Evolutionary conservation across 92 coral and sea anemone genomes (phyloP).

Genomic region (Scolanthus callimorphus): DNA sequence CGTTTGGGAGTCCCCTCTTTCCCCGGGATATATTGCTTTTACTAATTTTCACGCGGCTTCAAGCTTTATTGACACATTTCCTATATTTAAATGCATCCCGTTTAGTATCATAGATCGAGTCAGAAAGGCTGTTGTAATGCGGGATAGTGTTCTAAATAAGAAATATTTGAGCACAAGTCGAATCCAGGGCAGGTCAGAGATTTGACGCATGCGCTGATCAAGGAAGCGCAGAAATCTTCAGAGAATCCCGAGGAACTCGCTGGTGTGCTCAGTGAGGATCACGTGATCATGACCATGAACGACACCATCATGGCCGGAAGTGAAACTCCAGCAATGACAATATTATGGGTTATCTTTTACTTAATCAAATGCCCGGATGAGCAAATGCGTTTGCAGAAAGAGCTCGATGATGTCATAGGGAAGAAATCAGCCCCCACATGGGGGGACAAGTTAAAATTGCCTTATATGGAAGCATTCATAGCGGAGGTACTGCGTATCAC

Average conservation of each 20-base stretch:
- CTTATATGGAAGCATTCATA: slow-evolving; percentile 55
- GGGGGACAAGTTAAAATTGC: slow-evolving; percentile 43
- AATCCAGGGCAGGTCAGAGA: slow-evolving; percentile 7
- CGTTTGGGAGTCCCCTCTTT: too few species aligned
- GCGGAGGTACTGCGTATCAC: slow-evolving; percentile 46
- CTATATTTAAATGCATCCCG: slow-evolving; percentile 64
- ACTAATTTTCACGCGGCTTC: too few species aligned
- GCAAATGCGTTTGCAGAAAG: slow-evolving; percentile 51
- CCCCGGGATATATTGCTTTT: too few species aligned
- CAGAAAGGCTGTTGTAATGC: slow-evolving; percentile 22
- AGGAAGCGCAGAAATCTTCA: not conserved
- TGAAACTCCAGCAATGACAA: slow-evolving; percentile 62
- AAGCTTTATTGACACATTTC: slow-evolving; percentile 79
- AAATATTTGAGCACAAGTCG: slow-evolving; percentile 60
- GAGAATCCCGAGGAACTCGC: not conserved
- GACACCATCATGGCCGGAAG: slow-evolving; percentile 70
- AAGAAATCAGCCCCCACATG: slow-evolving; percentile 30
- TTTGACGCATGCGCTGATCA: not conserved
- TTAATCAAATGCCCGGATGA: slow-evolving; percentile 58
- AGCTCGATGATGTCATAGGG: slow-evolving; percentile 49
- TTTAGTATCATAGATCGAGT: slow-evolving; percentile 41
- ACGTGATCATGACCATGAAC: slow-evolving; percentile 49
- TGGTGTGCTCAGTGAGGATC: slow-evolving; percentile 45
- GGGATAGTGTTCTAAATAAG: slow-evolving; percentile 62
- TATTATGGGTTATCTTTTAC: slow-evolving; percentile 56